Base-by-base conservation (phyloP, 2,113 vertebrate species). In the Varanus salvator region DNA sequence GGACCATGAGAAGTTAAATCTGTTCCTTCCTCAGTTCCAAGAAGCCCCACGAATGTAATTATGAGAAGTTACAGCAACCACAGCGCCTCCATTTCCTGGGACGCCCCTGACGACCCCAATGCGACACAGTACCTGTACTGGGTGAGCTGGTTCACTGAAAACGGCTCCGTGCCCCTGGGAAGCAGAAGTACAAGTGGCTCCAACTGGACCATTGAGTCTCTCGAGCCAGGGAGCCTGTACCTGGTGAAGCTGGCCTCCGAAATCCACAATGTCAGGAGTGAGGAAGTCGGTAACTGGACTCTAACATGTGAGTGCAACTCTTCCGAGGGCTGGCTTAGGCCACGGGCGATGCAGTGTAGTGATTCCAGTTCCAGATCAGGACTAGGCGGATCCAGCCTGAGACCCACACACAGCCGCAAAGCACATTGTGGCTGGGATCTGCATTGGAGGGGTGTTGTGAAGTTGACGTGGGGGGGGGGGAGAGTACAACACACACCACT, bases 1-100 rank as follows among this genome's bases (percentile, higher is more conserved):
- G 19, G 14, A 38, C 1, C 3, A 15, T 50, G 21, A 0, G 8
- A 69, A 69, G 34, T 15, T 4, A 57, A 34, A 19, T 71, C n/a
- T 87, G 34, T 25, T 54, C 54, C 80, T 52, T 76, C 27, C 72
- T 17, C 85, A 95, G 95, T 80, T 50, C 94, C 94, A 72, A 93
- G 8, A 0, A 15, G 71, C 19, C 93, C 95, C 64, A 76, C 0
- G 3, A 68, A 81, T 1, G 85, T 96, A 54, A 90, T 48, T 0
- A 23, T 34, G 17, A 25, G 1, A 44, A 86, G 8, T 3, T 87
- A 80, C 68, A 87, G 66, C 74, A 68, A 54, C 64, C 38, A 21
- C 71, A 89, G 85, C 0, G n/a, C 95, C 50, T 72, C 85, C 8
- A 48, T 96, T 50, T 8, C 0, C 7, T 95, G 95, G 93, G 7